Base-by-base conservation (phyloP, 2,888 invertebrate species). In the Crioceris asparagi region DNA sequence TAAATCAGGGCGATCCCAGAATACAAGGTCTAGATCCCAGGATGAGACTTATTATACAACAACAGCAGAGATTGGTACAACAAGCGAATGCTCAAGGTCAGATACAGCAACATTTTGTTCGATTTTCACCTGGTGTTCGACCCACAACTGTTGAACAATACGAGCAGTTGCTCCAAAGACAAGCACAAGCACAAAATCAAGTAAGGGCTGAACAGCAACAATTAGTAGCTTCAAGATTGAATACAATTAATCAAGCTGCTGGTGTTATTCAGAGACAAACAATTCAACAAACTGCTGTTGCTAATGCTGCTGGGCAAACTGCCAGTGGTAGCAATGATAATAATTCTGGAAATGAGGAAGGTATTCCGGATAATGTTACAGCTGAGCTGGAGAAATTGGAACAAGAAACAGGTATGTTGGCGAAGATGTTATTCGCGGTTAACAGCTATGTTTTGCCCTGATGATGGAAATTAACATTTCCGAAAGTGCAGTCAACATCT, bases 341-440 rank as follows among this genome's bases (percentile, higher is more conserved):
- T 33, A 17, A 38, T 3, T 7, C 32, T 8, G 44, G 37, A 7
- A 40, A 29, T 32, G 66, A 72, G 27, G 68, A 70, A 38, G 77
- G 77, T 57, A 75, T 77, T 46, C 75, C 77, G 0, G 78, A 78
- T 49, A 75, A 74, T 52, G 78, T 79, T 3, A 75, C 77, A 1
- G 77, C 75, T 4, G 79, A 79, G 53, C 59, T 79, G 21, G 79
- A 79, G 52, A 79, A 79, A 53, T 57, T 79, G 14, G 80, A 81
- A 53, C 74, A 78, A 50, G 79, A 80, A 59, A 74, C 72, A 39
- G 75, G 71, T 51, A 47, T n/a, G n/a, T n/a, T n/a, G n/a, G n/a
- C n/a, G n/a, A n/a, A n/a, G n/a, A 37, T n/a, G n/a, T n/a, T n/a
- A n/a, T n/a, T n/a, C n/a, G n/a, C n/a, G n/a, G n/a, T n/a, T n/a